Evolutionary conservation across 1,140 invertebrate species (phyloP), one percentile per base, ranked within the genome.

Genomic region (Drosophila orena): DNA sequence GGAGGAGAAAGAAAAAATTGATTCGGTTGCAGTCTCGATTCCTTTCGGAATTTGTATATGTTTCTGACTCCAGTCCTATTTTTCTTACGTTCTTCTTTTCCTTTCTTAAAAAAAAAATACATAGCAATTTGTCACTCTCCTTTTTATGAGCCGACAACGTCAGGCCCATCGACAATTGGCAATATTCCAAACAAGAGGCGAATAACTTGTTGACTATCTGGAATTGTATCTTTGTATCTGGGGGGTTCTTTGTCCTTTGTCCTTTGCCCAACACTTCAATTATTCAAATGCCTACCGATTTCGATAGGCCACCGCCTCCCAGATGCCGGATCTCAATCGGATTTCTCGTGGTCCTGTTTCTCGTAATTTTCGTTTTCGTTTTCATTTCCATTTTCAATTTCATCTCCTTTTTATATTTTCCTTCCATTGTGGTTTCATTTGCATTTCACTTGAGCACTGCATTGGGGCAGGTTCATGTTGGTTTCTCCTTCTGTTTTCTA

Each of bases 121-220:
- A 46, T 65, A 71, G 47, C 79, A 71, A 83, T 83, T 88, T 89
- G 84, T 79, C 68, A 84, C 76, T 76, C 76, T 72, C 71, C 84
- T 70, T 81, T 65, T 78, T 56, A 47, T 54, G 49, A 56, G 49
- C 55, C 37, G 11, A 27, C 30, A 61, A 78, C 78, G 77, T 80
- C 81, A 85, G 76, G 74, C 69, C 50, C 55, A 79, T 65, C 42
- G 61, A 68, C 49, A 50, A 57, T 43, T 60, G 61, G 56, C 77
- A 43, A 74, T 77, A 72, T 55, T 56, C 50, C 61, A 69, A 42
- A 10, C n/a, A 40, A 15, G 15, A 14, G 22, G 8, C 30, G 24
- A 22, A 27, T 57, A 68, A 89, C 84, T 89, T 84, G 79, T 89
- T 89, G 84, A 78, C 62, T 70, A 73, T 76, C 54, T 61, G 14